Evolutionary conservation across 2,113 vertebrate genomes (phyloP).

Genomic region (Trogon melanurus): DNA sequence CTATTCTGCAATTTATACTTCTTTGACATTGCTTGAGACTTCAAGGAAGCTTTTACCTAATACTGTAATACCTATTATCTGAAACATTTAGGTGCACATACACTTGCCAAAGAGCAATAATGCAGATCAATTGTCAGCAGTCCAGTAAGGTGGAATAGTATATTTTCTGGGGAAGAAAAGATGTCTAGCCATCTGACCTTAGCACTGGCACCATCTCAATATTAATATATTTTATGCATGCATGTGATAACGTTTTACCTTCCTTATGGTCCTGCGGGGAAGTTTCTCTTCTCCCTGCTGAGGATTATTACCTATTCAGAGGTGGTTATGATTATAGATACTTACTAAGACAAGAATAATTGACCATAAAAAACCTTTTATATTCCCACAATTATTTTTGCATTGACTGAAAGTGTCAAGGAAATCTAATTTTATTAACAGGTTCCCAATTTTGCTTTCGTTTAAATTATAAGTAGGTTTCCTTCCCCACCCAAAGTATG

Average conservation of each 20-base stretch:
- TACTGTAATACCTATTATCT: constrained; percentile 73
- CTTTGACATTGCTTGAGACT: constrained; percentile 66
- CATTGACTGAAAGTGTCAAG: constrained; percentile 83
- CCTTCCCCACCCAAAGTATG: constrained; percentile 6
- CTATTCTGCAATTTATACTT: constrained; percentile 62
- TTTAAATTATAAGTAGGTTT: constrained; percentile 66
- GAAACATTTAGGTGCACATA: constrained; percentile 63
- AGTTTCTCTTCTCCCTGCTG: constrained; percentile 69
- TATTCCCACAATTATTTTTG: constrained; percentile 87
- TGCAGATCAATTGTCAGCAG: constrained; percentile 78
- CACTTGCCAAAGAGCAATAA: constrained; percentile 74
- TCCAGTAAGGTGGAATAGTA: constrained; percentile 66
- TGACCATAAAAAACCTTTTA: constrained; percentile 85
- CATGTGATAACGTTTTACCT: constrained; percentile 74
- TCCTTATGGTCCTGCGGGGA: constrained; percentile 77
- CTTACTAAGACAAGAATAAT: constrained; percentile 86
- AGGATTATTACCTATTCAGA: constrained; percentile 79
- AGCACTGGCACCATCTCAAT: constrained; percentile 75
- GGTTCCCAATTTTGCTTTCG: constrained; percentile 73
- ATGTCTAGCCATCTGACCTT: constrained; percentile 73
- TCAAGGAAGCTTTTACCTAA: constrained; percentile 68
- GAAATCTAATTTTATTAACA: constrained; percentile 81
- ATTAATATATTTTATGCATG: constrained; percentile 81
- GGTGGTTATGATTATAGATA: constrained; percentile 79
- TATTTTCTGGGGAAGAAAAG: constrained; percentile 66